phyloP scores from a whole-genome alignment of 2,888 invertebrate species.

The Odiellus spinosus region DNA sequence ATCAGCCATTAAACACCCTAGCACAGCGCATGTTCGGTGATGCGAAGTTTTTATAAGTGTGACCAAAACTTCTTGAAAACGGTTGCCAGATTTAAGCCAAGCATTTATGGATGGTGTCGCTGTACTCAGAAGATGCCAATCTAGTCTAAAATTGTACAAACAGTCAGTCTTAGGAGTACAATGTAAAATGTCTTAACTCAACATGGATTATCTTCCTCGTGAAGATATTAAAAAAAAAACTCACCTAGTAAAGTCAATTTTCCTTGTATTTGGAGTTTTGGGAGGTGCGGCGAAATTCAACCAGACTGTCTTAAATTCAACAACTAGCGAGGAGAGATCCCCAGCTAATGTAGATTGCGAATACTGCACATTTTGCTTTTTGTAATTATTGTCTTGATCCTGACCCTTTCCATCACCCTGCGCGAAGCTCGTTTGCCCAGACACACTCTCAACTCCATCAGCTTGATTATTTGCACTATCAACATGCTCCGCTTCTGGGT shows the following conservation, averaged over 20 bases:
- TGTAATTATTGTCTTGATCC: no score
- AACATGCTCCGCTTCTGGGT: not conserved
- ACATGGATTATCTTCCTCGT: no score
- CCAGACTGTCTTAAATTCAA: slow-evolving; percentile 81
- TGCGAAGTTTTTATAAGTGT: slow-evolving; percentile 56
- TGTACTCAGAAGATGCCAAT: slow-evolving; percentile 91
- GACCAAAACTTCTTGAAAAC: slow-evolving; percentile 67
- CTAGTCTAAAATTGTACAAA: slow-evolving; percentile 50
- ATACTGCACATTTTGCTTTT: no score
- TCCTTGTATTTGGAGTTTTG: slow-evolving; percentile 76
- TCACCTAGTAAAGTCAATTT: slow-evolving; percentile 80
- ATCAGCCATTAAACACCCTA: slow-evolving; percentile 89
- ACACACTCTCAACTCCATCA: not conserved
- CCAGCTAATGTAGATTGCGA: slow-evolving; percentile 23
- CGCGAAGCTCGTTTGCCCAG: not conserved
- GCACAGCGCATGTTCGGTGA: slow-evolving; percentile 44
- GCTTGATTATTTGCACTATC: not conserved
- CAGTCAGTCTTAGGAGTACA: no score
- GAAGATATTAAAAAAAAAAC: slow-evolving; percentile 5
- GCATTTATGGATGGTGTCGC: slow-evolving; percentile 93
- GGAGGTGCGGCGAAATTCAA: slow-evolving; percentile 96
- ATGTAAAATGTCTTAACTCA: no score
- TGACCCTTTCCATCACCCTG: not conserved
- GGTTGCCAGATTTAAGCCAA: slow-evolving; percentile 92
- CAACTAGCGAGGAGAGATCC: slow-evolving; percentile 54